Evolutionary conservation across 2,797 vertebrate genomes (phyloP), one percentile per base, ranked within the genome.

Genomic region (Odontamblyopus lacepedii): DNA sequence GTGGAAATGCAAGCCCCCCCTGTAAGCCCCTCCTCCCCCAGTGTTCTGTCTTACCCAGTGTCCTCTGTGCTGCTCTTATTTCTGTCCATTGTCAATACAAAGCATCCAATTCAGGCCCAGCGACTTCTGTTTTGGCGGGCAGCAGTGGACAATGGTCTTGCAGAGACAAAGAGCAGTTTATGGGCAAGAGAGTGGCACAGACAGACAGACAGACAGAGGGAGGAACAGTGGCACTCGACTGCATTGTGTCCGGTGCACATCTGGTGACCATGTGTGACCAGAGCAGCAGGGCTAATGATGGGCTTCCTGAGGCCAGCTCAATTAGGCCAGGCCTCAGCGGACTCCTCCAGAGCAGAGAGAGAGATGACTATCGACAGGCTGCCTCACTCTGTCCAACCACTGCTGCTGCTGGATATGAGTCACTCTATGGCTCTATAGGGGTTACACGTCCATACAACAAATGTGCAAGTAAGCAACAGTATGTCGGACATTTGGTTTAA

Each of bases 181-280:
- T 96, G 95, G 96, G 85, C 93, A 91, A 88, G 91, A 81, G 82
- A 82, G 80, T 80, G 79, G 79, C 62, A 74, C 73, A 71, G 67
- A 57, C 62, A 81, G 35, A 38, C 64, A 71, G 67, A 75, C 64
- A 71, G 67, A 75, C 70, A 63, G 69, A 79, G n/a, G 56, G 61
- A 72, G 74, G 81, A 79, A 85, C 81, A 87, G 89, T 85, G 85
- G 81, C 87, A 88, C 83, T 91, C 87, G 83, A 92, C 88, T 93
- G 92, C 87, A 94, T 94, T 94, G 93, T 93, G 90, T 85, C 92
- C 92, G 89, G 84, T 59, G 91, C 95, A 98, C 97, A 98, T 98
- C 97, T 99, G 97, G 96, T 93, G 87, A 90, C 95, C 97, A 98
- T 97, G 96, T 98, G 97, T 96, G 95, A 94, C 88, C 86, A 84